Percentiles rank a stretch among this genome's conserved stretches.
These are phyloP conservation scores for Pammene aurita DNA, from an alignment of 2,888 invertebrate genomes.

Conservation along the genomic window DNA sequence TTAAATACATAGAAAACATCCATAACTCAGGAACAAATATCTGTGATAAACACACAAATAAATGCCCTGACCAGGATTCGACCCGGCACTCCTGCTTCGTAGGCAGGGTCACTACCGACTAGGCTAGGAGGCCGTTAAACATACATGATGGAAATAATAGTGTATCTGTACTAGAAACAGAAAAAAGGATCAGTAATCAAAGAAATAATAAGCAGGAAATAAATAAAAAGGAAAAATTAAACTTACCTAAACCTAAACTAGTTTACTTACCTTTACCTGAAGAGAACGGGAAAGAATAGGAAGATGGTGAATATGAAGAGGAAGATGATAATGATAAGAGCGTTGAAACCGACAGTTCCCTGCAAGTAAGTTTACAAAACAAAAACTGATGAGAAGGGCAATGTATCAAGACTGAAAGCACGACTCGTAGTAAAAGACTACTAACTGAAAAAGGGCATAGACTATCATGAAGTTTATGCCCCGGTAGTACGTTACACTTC, in stretches of 20 bases:
- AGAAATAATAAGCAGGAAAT: background rate
- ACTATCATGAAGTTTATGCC: constrained; percentile 44
- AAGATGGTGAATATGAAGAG: no score
- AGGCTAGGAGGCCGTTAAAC: no score
- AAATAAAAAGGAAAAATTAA: no score
- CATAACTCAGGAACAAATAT: no score
- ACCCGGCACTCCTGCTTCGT: no score
- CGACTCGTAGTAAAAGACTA: constrained; percentile 47
- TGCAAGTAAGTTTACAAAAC: constrained; percentile 47
- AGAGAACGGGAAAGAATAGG: background rate
- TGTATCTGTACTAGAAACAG: background rate
- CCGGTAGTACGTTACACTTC: constrained; percentile 47
- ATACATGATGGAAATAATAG: no score
- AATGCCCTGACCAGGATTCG: no score
- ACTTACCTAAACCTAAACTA: background rate
- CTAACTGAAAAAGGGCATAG: constrained; percentile 43
- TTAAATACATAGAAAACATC: no score
- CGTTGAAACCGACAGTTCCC: constrained; percentile 25
- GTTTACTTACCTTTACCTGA: background rate
- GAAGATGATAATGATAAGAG: no score
- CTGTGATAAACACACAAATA: no score
- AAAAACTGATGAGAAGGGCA: constrained; percentile 41
- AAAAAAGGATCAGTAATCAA: background rate
- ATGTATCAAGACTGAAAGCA: constrained; percentile 43
- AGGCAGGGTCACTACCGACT: no score